Conservation (phyloP, 2,113 vertebrate species). For the Tachysurus fulvidraco region DNA sequence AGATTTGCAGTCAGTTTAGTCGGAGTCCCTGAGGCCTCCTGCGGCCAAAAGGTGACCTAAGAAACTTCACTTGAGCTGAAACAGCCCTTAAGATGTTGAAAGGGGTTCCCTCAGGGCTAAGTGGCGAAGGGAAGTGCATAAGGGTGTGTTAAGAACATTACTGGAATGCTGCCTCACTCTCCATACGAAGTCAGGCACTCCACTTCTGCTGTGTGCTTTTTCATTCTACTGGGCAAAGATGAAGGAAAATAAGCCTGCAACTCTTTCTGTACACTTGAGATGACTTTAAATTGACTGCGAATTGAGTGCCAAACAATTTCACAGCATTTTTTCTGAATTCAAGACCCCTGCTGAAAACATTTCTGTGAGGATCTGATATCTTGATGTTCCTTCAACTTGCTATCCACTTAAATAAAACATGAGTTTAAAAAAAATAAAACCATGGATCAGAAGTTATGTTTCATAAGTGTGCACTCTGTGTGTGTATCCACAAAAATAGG, state of each 20-base stretch:
- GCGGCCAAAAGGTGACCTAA: background rate
- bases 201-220: background rate
- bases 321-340: slow-evolving; percentile 7
- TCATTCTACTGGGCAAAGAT: slow-evolving; percentile 5
- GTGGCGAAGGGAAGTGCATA: slow-evolving; percentile 9
- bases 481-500: background rate
- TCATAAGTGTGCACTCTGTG: background rate
- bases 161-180: background rate
- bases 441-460: background rate
- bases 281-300: background rate
- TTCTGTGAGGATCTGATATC: background rate
- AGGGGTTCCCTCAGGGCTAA: slow-evolving; percentile 1
- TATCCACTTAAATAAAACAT: background rate
- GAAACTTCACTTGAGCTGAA: slow-evolving; percentile 9
- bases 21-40: background rate
- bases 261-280: background rate
- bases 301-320: background rate
- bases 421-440: background rate
- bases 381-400: background rate
- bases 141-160: slow-evolving; percentile 11
- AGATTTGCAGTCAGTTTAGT: background rate
- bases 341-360: background rate
- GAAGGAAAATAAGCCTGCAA: slow-evolving; percentile 19
- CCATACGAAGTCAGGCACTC: background rate
- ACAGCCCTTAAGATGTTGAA: slow-evolving; percentile 15